Percentiles rank a stretch among this genome's conserved stretches.
Evolutionary conservation across 2,797 vertebrate species (phyloP).

Genomic region (Molossus alvarezi): DNA sequence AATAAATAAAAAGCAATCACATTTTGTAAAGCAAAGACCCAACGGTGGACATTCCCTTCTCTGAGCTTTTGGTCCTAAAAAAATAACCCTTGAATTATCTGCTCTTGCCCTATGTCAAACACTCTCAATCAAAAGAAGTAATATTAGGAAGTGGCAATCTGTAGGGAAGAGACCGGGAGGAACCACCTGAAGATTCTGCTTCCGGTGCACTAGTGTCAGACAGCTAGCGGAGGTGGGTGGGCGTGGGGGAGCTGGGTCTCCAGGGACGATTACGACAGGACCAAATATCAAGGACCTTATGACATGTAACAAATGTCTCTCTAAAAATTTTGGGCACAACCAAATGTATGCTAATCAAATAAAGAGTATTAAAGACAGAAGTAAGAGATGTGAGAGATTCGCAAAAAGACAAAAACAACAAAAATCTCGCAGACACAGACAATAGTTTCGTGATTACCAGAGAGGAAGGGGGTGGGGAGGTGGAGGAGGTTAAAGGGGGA

Average conservation of each 20-base stretch:
- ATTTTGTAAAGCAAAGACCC: conserved; percentile 6
- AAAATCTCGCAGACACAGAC: background rate
- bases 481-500: background rate
- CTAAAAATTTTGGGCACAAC: background rate
- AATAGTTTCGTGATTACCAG: background rate
- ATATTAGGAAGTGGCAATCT: background rate
- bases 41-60: background rate
- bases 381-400: background rate
- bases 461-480: background rate
- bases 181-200: background rate
- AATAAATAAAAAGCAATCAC: background rate
- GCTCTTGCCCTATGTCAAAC: background rate
- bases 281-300: background rate
- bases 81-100: background rate
- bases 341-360: background rate
- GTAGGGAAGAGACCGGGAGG: background rate
- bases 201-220: background rate
- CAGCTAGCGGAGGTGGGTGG: background rate
- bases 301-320: background rate
- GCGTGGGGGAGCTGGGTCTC: background rate
- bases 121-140: background rate
- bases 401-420: background rate
- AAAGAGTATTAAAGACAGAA: conserved; percentile 29
- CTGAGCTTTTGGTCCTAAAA: background rate
- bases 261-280: background rate